Evolutionary conservation across 2,797 vertebrate genomes (phyloP).

Genomic region (Lepus oiostolus): DNA sequence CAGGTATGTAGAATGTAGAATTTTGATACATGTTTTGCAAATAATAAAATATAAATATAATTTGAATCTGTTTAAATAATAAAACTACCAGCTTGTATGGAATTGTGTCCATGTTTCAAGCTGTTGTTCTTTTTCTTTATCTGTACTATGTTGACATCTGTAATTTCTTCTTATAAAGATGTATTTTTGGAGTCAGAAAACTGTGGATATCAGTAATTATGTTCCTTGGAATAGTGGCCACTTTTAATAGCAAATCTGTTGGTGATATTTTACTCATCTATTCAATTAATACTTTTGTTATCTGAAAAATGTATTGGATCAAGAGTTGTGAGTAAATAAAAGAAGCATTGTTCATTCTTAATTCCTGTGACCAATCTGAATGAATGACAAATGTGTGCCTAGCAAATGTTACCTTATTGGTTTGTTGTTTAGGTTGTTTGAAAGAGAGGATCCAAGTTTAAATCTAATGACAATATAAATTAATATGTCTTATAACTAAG

Average conservation of each 20-base stretch:
- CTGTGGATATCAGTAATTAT: constrained; percentile 1
- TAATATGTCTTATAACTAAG: not conserved
- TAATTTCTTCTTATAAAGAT: constrained; percentile 24
- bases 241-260: not conserved
- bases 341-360: not conserved
- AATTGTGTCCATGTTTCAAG: not conserved
- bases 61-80: not conserved
- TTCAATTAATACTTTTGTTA: not conserved
- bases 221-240: not conserved
- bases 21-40: constrained; percentile 50
- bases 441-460: constrained; percentile 33
- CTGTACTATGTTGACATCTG: constrained; percentile 25
- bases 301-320: not conserved
- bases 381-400: not conserved
- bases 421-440: not conserved
- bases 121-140: constrained; percentile 7
- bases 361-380: not conserved
- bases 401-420: not conserved
- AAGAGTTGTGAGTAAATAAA: constrained; percentile 41
- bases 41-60: not conserved
- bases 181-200: constrained; percentile 22
- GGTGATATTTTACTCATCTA: constrained; percentile 14
- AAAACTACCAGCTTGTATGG: not conserved
- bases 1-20: constrained; percentile 91
- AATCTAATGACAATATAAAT: not conserved